phyloP scores from a whole-genome alignment of 2,113 vertebrate genomes.

The Eulacestoma nigropectus region DNA sequence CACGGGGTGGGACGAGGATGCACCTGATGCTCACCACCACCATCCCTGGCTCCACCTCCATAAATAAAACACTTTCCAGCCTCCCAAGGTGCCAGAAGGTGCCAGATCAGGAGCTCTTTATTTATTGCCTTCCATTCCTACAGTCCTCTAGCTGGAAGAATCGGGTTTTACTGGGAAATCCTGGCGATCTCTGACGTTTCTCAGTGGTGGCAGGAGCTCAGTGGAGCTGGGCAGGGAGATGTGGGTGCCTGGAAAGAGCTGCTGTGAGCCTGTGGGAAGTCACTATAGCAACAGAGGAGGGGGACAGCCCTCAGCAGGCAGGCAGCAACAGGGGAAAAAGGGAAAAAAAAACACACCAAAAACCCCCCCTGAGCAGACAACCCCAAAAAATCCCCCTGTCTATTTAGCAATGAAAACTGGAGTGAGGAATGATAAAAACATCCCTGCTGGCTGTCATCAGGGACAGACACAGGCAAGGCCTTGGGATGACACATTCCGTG shows the following conservation, averaged over 20 bases:
- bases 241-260: background rate
- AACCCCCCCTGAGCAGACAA: fast-evolving
- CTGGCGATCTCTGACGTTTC: conserved; percentile 1
- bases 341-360: background rate
- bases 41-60: background rate
- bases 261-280: conserved; percentile 49
- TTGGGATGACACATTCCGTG: background rate
- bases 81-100: background rate
- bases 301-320: conserved; percentile 48
- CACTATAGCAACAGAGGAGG: conserved; percentile 70
- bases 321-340: background rate
- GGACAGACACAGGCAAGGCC: background rate
- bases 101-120: background rate
- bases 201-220: background rate
- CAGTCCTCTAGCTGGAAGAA: background rate
- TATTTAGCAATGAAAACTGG: background rate
- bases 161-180: background rate
- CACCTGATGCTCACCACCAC: background rate
- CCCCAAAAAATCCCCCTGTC: too few species aligned
- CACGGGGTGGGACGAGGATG: background rate
- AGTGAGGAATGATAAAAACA: background rate
- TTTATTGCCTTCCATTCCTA: background rate
- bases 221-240: background rate
- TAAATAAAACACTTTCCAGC: background rate
- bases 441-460: background rate